Conservation (phyloP, 2,797 vertebrate genomes). For the Parauchenoglanis ngamensis region DNA sequence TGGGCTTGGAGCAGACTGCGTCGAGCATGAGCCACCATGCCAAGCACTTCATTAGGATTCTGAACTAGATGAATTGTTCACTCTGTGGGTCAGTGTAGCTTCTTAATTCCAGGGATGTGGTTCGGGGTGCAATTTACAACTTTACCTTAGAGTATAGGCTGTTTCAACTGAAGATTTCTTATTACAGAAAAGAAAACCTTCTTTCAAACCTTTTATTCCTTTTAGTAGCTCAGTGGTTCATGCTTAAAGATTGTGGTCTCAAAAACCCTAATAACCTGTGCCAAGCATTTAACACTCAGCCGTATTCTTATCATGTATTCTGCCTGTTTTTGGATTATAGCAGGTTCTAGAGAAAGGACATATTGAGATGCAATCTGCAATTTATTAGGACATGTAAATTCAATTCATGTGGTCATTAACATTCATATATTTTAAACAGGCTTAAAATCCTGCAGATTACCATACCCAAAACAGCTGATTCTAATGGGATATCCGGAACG, state of each 20-base stretch:
- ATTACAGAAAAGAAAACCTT: not conserved
- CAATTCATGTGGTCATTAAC: not conserved
- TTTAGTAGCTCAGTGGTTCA: not conserved
- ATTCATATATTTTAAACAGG: not conserved
- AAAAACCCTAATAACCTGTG: not conserved
- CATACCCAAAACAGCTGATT: constrained; percentile 6
- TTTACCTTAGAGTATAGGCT: not conserved
- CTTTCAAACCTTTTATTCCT: not conserved
- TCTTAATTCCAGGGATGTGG: constrained; percentile 8
- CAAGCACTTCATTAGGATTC: constrained; percentile 49
- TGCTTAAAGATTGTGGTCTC: not conserved
- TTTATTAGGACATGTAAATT: not conserved
- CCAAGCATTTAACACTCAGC: not conserved
- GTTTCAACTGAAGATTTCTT: not conserved
- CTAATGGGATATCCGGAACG: not conserved
- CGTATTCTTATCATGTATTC: not conserved
- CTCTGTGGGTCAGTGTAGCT: constrained; percentile 27
- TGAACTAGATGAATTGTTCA: constrained; percentile 24
- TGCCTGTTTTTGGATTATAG: not conserved
- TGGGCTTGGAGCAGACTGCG: constrained; percentile 33
- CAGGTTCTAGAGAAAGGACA: not conserved
- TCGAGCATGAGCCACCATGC: constrained; percentile 23
- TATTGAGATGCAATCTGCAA: not conserved
- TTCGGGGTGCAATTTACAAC: not conserved
- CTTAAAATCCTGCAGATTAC: not conserved